Evolutionary conservation across 2,113 vertebrate species (phyloP), one percentile per base, ranked within the genome.

Genomic region (Colossoma macropomum): DNA sequence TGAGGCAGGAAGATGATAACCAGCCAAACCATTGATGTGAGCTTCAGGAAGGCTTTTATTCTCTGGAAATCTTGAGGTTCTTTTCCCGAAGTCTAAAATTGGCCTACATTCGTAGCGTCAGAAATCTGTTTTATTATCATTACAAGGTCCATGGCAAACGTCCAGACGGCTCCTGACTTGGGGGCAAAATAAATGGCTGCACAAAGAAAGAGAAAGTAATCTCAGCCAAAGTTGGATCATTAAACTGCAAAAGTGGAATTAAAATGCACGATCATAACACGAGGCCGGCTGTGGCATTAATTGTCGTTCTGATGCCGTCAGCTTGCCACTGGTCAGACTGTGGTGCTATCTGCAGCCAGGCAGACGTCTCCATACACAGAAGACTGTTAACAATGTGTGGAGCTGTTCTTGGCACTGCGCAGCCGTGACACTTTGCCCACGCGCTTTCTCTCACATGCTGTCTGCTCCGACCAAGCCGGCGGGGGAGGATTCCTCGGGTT

Each of bases 381-480:
- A 73, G 75, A 74, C 79, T 63, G 77, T 65, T 75, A 82, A 83
- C 80, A 83, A 82, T 75, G 79, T 86, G 62, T 81, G 45, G 59
- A 77, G 74, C 79, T 82, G 81, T 77, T 80, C 83, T 85, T 80
- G 77, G 66, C 86, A 83, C 72, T 45, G 21, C 50, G 38, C 56
- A 82, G 41, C 73, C 72, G 78, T 84, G 80, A 86, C 85, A 81
- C 77, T 84, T 81, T 75, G 72, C 68, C 84, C 82, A 48, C 79
- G 74, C 79, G 56, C 78, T 71, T 69, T 79, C 77, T 86, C 81
- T 27, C 84, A 74, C 80, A 78, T 77, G 80, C 84, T 78, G 75
- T 78, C 79, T 71, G 69, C 73, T 74, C 21, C 76, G 50, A 72
- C 32, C 25, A 8, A 5, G 21, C 66, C n/a, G 75, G 75, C 59